phyloP scores from a whole-genome alignment of 2,888 invertebrate species.

The Megamerina dolium region DNA sequence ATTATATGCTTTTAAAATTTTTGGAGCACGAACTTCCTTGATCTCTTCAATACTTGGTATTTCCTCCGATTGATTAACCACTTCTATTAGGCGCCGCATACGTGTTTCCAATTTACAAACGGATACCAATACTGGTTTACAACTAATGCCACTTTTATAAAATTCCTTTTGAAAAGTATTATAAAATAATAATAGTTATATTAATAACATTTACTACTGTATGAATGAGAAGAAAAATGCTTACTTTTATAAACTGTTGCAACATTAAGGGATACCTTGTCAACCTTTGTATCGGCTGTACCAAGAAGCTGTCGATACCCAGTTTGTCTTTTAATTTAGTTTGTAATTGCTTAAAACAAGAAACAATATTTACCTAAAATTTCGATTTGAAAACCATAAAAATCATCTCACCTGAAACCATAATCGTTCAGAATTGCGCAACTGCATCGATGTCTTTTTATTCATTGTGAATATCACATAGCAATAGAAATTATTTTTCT shows the following conservation, averaged over 20 bases:
- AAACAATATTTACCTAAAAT: not conserved
- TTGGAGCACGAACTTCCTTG: conserved; percentile 32
- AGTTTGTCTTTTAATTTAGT: conserved; percentile 45
- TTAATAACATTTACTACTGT: too few relatives aligned
- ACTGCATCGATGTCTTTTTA: conserved; percentile 44
- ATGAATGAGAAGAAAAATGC: too few relatives aligned
- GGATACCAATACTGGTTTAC: conserved; percentile 43
- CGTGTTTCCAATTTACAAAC: conserved; percentile 48
- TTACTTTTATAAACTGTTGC: conserved; percentile 46
- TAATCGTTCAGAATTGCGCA: conserved; percentile 41
- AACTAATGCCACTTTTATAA: conserved; percentile 43
- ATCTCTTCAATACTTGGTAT: conserved; percentile 44
- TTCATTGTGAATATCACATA: conserved; percentile 49
- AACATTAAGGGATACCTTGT: conserved; percentile 47
- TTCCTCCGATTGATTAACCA: conserved; percentile 47
- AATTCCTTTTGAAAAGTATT: conserved; percentile 31
- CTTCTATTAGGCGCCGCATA: conserved; percentile 42
- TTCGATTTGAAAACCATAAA: not conserved
- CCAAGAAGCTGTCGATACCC: conserved; percentile 48
- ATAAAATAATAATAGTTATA: too few relatives aligned
- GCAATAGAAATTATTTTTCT: conserved; percentile 45
- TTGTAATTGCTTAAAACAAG: conserved; percentile 32
- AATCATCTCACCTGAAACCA: conserved; percentile 37
- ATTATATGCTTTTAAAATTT: not conserved
- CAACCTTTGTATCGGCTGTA: conserved; percentile 50